phyloP scores from a whole-genome alignment of 2,888 invertebrate species.

The Miltochrista miniata region DNA sequence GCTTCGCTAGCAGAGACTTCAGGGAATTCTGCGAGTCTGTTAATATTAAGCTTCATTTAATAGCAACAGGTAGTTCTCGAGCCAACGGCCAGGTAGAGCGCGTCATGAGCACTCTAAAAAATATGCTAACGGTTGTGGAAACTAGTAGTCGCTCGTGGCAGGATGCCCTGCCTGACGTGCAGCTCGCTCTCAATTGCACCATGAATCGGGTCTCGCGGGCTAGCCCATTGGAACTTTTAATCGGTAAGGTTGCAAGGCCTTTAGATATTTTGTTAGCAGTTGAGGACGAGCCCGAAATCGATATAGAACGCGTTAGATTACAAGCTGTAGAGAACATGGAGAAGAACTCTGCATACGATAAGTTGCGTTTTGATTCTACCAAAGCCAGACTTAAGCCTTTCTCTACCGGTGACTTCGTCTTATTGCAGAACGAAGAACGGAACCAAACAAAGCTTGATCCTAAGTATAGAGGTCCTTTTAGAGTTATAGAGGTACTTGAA shows the following conservation, averaged over 20 bases:
- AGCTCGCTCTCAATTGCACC: too few relatives aligned
- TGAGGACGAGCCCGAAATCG: conserved; percentile 1
- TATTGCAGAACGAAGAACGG: conserved; percentile 4
- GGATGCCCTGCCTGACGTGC: conserved; percentile 2
- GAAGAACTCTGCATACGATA: background rate
- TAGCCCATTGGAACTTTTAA: conserved; percentile 6
- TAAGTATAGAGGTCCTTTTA: conserved; percentile 10
- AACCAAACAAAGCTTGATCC: conserved; percentile 11
- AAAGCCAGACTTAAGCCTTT: conserved; percentile 1
- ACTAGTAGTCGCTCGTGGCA: conserved; percentile 3
- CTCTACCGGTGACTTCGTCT: conserved; percentile 1
- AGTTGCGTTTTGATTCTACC: conserved; percentile 1
- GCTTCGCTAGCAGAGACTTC: too few relatives aligned
- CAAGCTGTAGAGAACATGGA: background rate
- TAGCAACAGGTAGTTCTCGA: too few relatives aligned
- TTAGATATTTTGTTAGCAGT: background rate
- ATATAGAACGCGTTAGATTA: background rate
- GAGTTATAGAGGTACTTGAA: conserved; percentile 8
- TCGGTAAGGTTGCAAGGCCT: conserved; percentile 10
- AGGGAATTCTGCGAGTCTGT: background rate
- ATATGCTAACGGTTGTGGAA: conserved; percentile 5
- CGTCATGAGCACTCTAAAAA: too few relatives aligned
- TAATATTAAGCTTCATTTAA: background rate
- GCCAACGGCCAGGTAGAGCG: too few relatives aligned
- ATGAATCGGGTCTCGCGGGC: background rate